Evolutionary conservation across 2,888 invertebrate species (phyloP), one percentile per base, ranked within the genome.

Genomic region (Agrotis clavis): DNA sequence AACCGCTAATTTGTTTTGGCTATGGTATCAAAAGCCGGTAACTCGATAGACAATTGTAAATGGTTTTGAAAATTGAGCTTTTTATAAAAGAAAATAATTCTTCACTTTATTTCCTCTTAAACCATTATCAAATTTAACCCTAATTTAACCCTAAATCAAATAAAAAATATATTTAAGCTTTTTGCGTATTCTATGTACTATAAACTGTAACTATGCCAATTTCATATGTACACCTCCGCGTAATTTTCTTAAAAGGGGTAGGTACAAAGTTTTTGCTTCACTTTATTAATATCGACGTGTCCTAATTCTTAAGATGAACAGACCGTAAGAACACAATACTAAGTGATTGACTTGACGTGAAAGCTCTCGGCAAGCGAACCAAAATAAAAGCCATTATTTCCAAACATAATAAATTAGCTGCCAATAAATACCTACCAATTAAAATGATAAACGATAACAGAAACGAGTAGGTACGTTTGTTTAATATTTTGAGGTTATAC

Each of bases 391-490:
- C 16, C 11, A 74, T 71, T 74, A 79, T 69, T 50, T 64, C 59
- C 53, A 71, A 68, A 75, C 71, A 65, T 79, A 67, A 79, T 82
- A 75, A 72, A 83, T 82, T 69, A 70, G 65, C 67, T 71, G 68
- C 60, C 70, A 66, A 82, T 72, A 73, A 41, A 67, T 74, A 68
- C 41, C 30, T 72, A 73, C 80, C 71, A 81, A 81, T 84, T 79
- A 82, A 82, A 83, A 86, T 80, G 62, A 84, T 69, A 78, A 84
- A 79, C 67, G 75, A 81, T 70, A 77, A 68, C 74, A 86, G 76
- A 85, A 82, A 74, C 78, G 82, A 83, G 83, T n/a, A n/a, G n/a
- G n/a, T 86, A 88, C 83, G 83, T 86, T 88, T 85, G 85, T 86
- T 87, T 84, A 85, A 87, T 86, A 86, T 84, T 85, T 86, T 83